A percentile compares a stretch with the other conserved stretches of the same genome.
Conservation (phyloP, 1,140 invertebrate species). For the Zaprionus inermis region DNA sequence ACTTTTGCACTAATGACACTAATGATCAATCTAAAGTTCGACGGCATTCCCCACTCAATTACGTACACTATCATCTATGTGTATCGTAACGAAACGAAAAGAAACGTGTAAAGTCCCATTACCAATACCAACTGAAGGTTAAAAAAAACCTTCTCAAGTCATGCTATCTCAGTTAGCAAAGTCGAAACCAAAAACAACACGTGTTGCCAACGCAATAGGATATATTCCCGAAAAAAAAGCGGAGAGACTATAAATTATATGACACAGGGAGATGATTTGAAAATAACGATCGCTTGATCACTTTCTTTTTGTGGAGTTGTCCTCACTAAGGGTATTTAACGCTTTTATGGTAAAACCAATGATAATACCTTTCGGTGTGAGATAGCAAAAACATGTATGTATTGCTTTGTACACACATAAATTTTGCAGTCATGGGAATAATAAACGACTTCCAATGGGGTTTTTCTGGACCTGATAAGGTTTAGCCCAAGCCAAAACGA, state of each 20-base stretch:
- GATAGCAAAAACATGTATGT: conserved; percentile 27
- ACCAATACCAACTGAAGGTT: conserved; percentile 13
- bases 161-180: conserved; percentile 27
- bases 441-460: conserved; percentile 73
- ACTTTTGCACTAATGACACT: conserved; percentile 13
- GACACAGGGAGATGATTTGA: not conserved
- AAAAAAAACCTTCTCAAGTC: conserved; percentile 19
- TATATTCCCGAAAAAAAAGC: conserved; percentile 5
- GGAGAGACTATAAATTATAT: not conserved
- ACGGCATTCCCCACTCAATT: conserved; percentile 52
- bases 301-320: conserved; percentile 1
- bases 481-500: conserved; percentile 17
- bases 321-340: not conserved
- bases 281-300: not conserved
- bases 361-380: conserved; percentile 49
- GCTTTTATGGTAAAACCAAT: conserved; percentile 47
- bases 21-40: conserved; percentile 35
- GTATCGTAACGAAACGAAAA: not conserved
- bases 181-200: conserved; percentile 13
- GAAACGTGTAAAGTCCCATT: conserved; percentile 21
- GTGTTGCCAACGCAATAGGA: conserved; percentile 23
- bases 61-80: conserved; percentile 35
- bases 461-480: conserved; percentile 65
- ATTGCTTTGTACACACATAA: not conserved
- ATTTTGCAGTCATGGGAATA: conserved; percentile 48